A percentile compares a stretch with the other conserved stretches of the same genome.
These are phyloP conservation scores for Bagarius yarrelli DNA, from an alignment of 2,113 vertebrate genomes.

Conservation along the genomic window DNA sequence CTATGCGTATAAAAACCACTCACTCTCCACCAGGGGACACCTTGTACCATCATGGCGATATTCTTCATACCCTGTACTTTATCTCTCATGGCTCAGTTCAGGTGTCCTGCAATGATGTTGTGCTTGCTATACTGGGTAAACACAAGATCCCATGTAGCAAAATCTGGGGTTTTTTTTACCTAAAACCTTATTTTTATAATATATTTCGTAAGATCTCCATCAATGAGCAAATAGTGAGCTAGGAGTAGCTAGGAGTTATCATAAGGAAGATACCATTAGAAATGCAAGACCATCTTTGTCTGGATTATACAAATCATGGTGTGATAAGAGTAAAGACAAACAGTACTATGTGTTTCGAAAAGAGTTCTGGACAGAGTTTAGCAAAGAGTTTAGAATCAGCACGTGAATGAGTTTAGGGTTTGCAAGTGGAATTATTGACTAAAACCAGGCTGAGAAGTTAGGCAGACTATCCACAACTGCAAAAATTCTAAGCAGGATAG, in stretches of 20 bases:
- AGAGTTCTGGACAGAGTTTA: not conserved
- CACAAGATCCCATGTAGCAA: not conserved
- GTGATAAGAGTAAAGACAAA: too few relatives aligned
- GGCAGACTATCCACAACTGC: not conserved
- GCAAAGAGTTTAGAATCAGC: not conserved
- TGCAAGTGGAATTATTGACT: not conserved
- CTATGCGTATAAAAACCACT: slow-evolving; percentile 88
- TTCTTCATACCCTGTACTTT: slow-evolving; percentile 90
- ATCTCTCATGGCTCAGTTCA: slow-evolving; percentile 92
- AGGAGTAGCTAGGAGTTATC: too few relatives aligned
- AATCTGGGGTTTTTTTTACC: not conserved
- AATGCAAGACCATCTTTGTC: too few relatives aligned
- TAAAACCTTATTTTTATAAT: too few relatives aligned
- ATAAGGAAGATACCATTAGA: too few relatives aligned
- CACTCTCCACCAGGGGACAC: slow-evolving; percentile 91
- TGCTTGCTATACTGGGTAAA: slow-evolving; percentile 88
- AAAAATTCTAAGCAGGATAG: not conserved
- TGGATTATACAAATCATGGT: too few relatives aligned
- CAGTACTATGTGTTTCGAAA: not conserved
- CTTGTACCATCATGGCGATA: slow-evolving; percentile 87
- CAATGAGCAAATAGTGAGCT: too few relatives aligned
- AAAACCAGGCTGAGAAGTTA: not conserved
- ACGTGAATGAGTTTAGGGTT: not conserved
- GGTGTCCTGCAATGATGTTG: slow-evolving; percentile 84
- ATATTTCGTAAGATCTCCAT: too few relatives aligned